Evolutionary conservation across 2,113 vertebrate species (phyloP), one percentile per base, ranked within the genome.

Genomic region (Thryonomys swinderianus): DNA sequence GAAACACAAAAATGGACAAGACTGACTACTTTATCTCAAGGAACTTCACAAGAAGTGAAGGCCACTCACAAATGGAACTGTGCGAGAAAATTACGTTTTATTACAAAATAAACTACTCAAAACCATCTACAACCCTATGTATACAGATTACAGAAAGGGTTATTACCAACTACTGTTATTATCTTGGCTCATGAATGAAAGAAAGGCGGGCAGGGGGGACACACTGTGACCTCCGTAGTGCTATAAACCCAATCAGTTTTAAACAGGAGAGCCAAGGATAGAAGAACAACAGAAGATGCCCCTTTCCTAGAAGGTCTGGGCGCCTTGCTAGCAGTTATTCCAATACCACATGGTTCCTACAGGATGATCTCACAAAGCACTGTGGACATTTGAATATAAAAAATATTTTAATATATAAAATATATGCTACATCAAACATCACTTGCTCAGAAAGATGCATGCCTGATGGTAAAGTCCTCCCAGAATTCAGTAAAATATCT

Each of bases 21-120:
- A 93, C 11, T 85, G 81, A 78, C 57, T 91, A 91, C 18, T 88
- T 93, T 88, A 64, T n/a, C 40, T 95, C 67, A 89, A 83, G 32
- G 30, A 93, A 83, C 17, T 86, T 67, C 69, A 9, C 53, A 91
- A 78, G 79, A 89, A 96, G 85, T 71, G 7, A 91, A 80, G 55
- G 88, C 4, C 42, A 82, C 88, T 90, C 90, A 79, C 20, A 95
- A 90, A 90, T 59, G 16, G 32, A 0, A 16, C 82, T 93, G 7
- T 40, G 32, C n/a, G 42, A 16, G 14, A 71, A 88, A 59, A 23
- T 9, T 80, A 11, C n/a, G 71, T 94, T 84, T 93, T 74, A 90
- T 71, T 78, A 53, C 23, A 94, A 88, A 90, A 93, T 62, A 42
- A 64, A 17, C 25, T 94, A 13, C 59, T 94, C 67, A 80, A n/a